A percentile compares a stretch with the other conserved stretches of the same genome.
phyloP scores from a whole-genome alignment of 1,140 invertebrate genomes.

The Dufourea novaeangliae region DNA sequence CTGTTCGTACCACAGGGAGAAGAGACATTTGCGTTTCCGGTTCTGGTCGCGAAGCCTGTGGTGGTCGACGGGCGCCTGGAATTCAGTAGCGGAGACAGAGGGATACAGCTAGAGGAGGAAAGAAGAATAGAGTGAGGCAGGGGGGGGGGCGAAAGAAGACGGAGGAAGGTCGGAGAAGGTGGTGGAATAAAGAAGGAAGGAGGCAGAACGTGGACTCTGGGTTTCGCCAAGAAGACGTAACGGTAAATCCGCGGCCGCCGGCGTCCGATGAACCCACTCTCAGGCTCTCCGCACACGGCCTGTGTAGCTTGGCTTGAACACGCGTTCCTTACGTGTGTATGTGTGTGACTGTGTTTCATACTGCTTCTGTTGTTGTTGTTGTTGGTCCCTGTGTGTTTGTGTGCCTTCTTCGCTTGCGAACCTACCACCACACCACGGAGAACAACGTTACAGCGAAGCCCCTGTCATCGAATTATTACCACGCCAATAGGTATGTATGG shows the following conservation, averaged over 20 bases:
- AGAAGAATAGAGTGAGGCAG: too few species aligned
- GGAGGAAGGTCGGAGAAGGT: constrained; percentile 34
- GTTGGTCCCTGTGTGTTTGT: constrained; percentile 27
- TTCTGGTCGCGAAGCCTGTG: constrained; percentile 41
- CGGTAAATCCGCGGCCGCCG: constrained; percentile 81
- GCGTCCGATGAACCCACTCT: constrained; percentile 81
- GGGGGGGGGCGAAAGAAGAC: too few species aligned
- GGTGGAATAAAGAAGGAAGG: constrained; percentile 58
- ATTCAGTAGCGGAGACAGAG: constrained; percentile 49
- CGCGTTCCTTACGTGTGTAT: constrained; percentile 29
- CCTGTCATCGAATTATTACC: constrained; percentile 57
- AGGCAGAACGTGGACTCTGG: constrained; percentile 63
- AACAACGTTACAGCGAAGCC: neutral
- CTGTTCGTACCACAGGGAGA: neutral
- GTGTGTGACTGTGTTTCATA: constrained; percentile 34
- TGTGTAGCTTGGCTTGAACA: constrained; percentile 47
- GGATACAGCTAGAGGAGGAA: constrained; percentile 31
- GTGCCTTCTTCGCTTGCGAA: constrained; percentile 24
- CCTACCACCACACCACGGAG: neutral
- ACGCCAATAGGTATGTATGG: constrained; percentile 37
- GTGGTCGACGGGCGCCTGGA: constrained; percentile 39
- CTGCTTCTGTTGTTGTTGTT: constrained; percentile 1
- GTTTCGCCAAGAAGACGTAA: constrained; percentile 80
- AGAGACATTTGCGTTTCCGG: constrained; percentile 43
- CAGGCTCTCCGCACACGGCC: constrained; percentile 65